Conservation (phyloP, 1,140 invertebrate species). For the Heliothis virescens region DNA sequence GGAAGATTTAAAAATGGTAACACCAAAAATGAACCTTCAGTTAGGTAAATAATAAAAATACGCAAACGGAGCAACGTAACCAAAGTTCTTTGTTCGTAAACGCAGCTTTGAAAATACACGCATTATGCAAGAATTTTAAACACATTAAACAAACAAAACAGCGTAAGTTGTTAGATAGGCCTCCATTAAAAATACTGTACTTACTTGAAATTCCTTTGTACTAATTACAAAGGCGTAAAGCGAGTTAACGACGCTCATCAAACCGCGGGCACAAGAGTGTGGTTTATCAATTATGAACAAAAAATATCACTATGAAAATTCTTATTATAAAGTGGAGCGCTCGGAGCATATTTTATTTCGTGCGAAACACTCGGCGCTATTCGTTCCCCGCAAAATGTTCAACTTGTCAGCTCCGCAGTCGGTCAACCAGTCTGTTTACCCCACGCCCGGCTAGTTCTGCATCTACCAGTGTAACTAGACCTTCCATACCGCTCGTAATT, state of each 20-base stretch:
- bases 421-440: slow-evolving; percentile 51
- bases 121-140: slow-evolving; percentile 14
- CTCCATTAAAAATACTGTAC: slow-evolving; percentile 8
- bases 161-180: slow-evolving; percentile 10
- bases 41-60: too few relatives aligned
- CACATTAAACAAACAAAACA: slow-evolving; percentile 9
- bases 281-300: slow-evolving; percentile 48
- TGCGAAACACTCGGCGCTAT: slow-evolving; percentile 67
- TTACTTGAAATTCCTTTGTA: slow-evolving; percentile 38
- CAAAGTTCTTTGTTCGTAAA: slow-evolving; percentile 15
- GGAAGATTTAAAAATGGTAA: too few relatives aligned
- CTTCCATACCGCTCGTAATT: slow-evolving; percentile 54
- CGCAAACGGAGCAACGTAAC: too few relatives aligned
- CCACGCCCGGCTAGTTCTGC: slow-evolving; percentile 55
- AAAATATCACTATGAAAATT: slow-evolving; percentile 60
- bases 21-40: too few relatives aligned
- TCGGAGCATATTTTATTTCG: slow-evolving; percentile 79
- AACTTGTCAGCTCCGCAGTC: slow-evolving; percentile 60
- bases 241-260: slow-evolving; percentile 27
- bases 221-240: slow-evolving; percentile 40
- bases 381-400: slow-evolving; percentile 63
- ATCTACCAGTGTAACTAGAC: slow-evolving; percentile 63
- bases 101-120: not conserved
- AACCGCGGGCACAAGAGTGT: slow-evolving; percentile 39
- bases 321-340: slow-evolving; percentile 62